Evolutionary conservation across 2,888 invertebrate genomes (phyloP).

Genomic region (Thecophora atra): DNA sequence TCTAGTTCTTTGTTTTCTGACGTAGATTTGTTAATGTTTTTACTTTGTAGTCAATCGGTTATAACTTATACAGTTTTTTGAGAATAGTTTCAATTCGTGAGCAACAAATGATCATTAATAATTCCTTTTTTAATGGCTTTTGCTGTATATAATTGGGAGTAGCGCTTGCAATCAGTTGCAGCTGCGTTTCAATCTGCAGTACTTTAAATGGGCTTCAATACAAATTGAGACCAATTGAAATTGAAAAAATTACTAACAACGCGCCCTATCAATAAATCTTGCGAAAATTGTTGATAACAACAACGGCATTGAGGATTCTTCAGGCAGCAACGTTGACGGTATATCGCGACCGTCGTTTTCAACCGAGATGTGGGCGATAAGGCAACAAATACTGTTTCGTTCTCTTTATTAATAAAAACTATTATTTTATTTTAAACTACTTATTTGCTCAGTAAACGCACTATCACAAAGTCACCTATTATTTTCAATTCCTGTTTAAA

Average conservation of each 20-base stretch:
- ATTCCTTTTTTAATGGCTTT: too few species aligned
- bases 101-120: too few species aligned
- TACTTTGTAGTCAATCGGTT: too few species aligned
- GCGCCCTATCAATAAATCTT: constrained; percentile 31
- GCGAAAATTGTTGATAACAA: constrained; percentile 1
- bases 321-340: neutral
- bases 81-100: too few species aligned
- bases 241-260: neutral
- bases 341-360: neutral
- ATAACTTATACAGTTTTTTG: too few species aligned
- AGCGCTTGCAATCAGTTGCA: neutral
- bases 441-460: too few species aligned
- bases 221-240: constrained; percentile 15
- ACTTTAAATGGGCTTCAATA: constrained; percentile 12
- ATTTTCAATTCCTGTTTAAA: too few species aligned
- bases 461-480: too few species aligned
- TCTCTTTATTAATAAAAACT: too few species aligned
- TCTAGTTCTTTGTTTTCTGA: neutral
- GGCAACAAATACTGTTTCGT: too few species aligned
- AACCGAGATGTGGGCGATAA: too few species aligned
- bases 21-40: neutral
- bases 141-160: neutral
- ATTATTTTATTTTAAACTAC: too few species aligned
- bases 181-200: neutral
- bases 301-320: neutral